Percentiles rank a stretch among this genome's conserved stretches.
These are phyloP conservation scores for Siphamia tubifer DNA, from an alignment of 2,113 vertebrate species.

Conservation along the genomic window DNA sequence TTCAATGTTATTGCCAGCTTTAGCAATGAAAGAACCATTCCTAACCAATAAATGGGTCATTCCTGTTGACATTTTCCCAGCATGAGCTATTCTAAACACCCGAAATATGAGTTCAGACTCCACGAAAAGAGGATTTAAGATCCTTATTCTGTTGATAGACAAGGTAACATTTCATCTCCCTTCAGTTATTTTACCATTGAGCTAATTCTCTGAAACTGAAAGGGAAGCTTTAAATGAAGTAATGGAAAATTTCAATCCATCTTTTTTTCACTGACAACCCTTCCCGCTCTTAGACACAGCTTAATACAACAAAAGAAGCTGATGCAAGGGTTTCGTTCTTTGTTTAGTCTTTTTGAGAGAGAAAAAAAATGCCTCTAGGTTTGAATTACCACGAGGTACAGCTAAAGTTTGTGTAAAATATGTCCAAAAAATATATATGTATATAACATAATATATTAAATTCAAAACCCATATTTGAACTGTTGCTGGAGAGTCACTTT, in stretches of 20 bases:
- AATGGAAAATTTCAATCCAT: slow-evolving; percentile 75
- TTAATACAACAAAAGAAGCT: slow-evolving; percentile 74
- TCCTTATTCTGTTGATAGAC: slow-evolving; percentile 42
- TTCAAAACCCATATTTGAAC: background rate
- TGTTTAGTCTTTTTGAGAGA: slow-evolving; percentile 54
- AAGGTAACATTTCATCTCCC: slow-evolving; percentile 34
- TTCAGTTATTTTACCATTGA: slow-evolving; percentile 36
- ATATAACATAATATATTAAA: background rate
- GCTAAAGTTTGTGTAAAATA: no score
- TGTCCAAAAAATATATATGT: slow-evolving; percentile 30
- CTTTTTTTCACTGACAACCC: slow-evolving; percentile 61
- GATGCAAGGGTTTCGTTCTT: slow-evolving; percentile 58
- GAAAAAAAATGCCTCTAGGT: slow-evolving; percentile 27
- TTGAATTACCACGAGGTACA: slow-evolving; percentile 21
- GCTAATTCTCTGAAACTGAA: slow-evolving; percentile 64
- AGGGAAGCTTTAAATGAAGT: slow-evolving; percentile 68
- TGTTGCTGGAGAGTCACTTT: no score
- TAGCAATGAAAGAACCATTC: slow-evolving; percentile 56
- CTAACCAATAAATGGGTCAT: slow-evolving; percentile 68
- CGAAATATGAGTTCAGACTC: slow-evolving; percentile 46
- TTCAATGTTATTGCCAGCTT: slow-evolving; percentile 69
- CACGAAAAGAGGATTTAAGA: slow-evolving; percentile 53
- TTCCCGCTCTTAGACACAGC: slow-evolving; percentile 60
- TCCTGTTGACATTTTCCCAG: slow-evolving; percentile 71
- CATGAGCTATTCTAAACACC: slow-evolving; percentile 57